Conservation (phyloP, 2,797 vertebrate genomes). For the Lophura swinhoii region DNA sequence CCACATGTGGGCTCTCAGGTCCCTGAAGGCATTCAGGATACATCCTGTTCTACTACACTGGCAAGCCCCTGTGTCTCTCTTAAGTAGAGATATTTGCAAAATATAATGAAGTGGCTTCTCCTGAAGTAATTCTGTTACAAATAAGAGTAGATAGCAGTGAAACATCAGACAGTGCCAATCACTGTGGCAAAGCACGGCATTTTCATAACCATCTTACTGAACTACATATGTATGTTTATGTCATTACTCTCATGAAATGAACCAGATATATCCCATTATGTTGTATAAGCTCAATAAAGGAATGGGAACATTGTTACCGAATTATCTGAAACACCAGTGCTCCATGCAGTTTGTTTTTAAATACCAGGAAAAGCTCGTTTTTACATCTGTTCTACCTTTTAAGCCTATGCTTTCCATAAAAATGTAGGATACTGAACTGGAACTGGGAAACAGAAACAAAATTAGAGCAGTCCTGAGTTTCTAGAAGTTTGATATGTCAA, state of each 20-base stretch:
- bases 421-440: neutral
- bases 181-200: fast-evolving
- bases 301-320: neutral
- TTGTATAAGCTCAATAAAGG: neutral
- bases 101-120: neutral
- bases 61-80: neutral
- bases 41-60: fast-evolving
- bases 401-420: neutral
- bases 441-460: neutral
- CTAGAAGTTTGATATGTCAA: neutral
- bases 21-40: neutral
- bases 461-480: neutral
- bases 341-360: neutral
- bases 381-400: neutral
- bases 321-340: neutral
- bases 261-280: neutral
- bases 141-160: neutral
- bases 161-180: neutral
- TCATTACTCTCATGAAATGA: neutral
- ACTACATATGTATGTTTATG: neutral
- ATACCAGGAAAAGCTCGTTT: neutral
- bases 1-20: fast-evolving
- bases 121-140: neutral
- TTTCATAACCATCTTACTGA: neutral
- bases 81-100: neutral